Base-by-base conservation (phyloP, 2,797 vertebrate genomes). In the Lycodopsis pacificus region DNA sequence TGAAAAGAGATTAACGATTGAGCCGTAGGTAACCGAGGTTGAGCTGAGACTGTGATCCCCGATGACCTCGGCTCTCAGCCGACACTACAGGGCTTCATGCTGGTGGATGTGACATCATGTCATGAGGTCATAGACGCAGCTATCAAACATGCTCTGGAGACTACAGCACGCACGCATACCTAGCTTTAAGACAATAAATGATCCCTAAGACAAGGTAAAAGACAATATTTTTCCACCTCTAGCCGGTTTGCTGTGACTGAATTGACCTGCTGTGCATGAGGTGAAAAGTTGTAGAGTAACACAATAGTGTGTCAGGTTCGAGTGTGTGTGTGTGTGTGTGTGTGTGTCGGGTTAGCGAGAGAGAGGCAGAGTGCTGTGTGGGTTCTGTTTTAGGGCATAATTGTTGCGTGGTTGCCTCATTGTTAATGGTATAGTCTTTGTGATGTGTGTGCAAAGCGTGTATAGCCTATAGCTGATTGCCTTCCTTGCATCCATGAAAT, bases 11-110 rank as follows among this genome's bases (percentile, higher is more conserved):
- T 80, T 48, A 64, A 84, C 77, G 69, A 63, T 42, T 70, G 58
- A 17, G 64, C 71, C 77, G 62, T 19, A 48, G 51, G 79, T 25
- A 70, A 56, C 61, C 54, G 70, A 64, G 32, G 64, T 65, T 34
- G 64, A 20, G 61, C 61, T 15, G 17, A 68, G 51, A 57, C 3
- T 1, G 4, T 56, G 73, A 77, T 77, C 75, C 27, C 73, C 44
- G 58, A 34, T 85, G 81, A 91, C 82, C 84, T 6, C 42, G 48
- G 40, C 56, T 71, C 65, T 72, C 54, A 57, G 63, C 70, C 7
- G 42, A 83, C 81, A 82, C 58, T 79, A 30, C 40, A 70, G 67
- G 65, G 72, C 54, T 73, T 81, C 77, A 62, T 48, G 81, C 76
- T 79, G 62, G 27, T 70, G 73, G 73, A 79, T 51, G 64, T 62